Evolutionary conservation across 2,888 invertebrate species (phyloP).

Genomic region (Eristalinus sepulchralis): DNA sequence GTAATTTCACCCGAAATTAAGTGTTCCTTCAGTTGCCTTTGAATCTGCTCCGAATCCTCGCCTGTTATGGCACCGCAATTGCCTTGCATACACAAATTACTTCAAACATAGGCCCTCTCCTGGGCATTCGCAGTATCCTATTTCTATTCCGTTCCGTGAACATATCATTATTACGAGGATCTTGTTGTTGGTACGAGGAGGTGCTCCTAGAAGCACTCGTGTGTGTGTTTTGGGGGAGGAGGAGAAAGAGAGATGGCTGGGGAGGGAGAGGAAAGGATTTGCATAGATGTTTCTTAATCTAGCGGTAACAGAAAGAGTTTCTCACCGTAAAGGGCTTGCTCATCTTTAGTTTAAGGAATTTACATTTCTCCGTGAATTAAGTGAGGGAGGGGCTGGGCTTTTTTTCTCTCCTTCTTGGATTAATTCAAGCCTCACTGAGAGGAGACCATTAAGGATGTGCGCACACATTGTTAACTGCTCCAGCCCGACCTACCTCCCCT

Average conservation of each 20-base stretch:
- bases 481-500: neutral
- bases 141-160: conserved; percentile 14
- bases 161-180: conserved; percentile 26
- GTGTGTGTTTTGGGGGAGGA: neutral
- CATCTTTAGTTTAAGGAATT: neutral
- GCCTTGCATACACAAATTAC: conserved; percentile 6
- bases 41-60: neutral
- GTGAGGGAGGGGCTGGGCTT: neutral
- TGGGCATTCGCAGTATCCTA: conserved; percentile 5
- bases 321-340: neutral
- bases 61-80: conserved; percentile 11
- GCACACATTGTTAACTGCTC: conserved; percentile 22
- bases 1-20: neutral
- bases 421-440: conserved; percentile 26
- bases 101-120: neutral
- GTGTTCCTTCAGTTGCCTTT: neutral
- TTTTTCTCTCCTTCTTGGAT: neutral
- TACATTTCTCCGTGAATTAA: neutral
- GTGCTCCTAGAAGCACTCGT: neutral
- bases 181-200: neutral
- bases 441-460: conserved; percentile 23
- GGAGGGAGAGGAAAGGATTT: neutral
- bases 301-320: neutral
- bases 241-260: too few species aligned
- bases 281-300: conserved; percentile 6